Evolutionary conservation across 2,888 invertebrate genomes (phyloP).

Genomic region (Cenopis cana): DNA sequence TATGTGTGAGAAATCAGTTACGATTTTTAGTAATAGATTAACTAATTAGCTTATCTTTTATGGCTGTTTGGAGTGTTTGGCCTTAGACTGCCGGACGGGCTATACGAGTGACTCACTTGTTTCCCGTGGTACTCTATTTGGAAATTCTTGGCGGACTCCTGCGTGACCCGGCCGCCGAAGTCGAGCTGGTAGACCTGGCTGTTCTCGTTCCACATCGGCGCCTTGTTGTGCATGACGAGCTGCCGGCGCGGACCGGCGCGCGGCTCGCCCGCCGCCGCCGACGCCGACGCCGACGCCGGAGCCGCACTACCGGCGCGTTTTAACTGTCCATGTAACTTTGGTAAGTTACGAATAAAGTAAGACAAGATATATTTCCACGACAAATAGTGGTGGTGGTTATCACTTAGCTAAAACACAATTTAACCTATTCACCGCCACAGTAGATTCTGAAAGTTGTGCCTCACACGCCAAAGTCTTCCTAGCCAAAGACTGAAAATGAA

Average conservation of each 20-base stretch:
- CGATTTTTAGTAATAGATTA: no score
- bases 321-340: slow-evolving; percentile 78
- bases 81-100: no score
- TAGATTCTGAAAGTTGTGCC: no score
- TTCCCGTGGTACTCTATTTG: slow-evolving; percentile 98
- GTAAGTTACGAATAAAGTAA: background rate
- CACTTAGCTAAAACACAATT: no score
- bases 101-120: slow-evolving; percentile 88
- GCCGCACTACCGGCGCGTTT: slow-evolving; percentile 87
- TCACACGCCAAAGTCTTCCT: no score
- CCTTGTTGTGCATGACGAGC: slow-evolving; percentile 98
- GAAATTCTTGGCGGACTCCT: slow-evolving; percentile 99
- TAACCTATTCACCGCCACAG: no score
- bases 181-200: slow-evolving; percentile 99
- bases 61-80: no score
- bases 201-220: slow-evolving; percentile 99
- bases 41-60: no score
- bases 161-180: slow-evolving; percentile 99
- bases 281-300: slow-evolving; percentile 64
- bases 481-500: no score
- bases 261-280: slow-evolving; percentile 67
- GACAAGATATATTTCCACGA: no score
- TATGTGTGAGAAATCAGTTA: no score
- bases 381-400: no score
- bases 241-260: slow-evolving; percentile 84